Conservation (phyloP, 2,797 vertebrate species). For the Melanitta fusca region DNA sequence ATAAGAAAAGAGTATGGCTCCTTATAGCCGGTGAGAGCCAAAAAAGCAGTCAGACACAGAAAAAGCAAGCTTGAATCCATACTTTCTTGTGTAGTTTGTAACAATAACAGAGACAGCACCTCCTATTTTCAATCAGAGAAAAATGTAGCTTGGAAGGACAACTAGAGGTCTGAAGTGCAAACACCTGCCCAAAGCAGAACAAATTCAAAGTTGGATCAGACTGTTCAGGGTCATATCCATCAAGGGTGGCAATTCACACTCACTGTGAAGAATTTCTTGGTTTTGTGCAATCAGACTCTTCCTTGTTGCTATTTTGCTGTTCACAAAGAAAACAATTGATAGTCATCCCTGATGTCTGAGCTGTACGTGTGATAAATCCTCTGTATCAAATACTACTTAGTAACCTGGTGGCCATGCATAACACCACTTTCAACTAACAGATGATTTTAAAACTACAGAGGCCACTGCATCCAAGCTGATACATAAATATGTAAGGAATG, state of each 20-base stretch:
- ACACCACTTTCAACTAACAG: not conserved
- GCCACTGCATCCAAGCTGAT: not conserved
- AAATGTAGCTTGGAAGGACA: not conserved
- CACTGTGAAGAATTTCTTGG: not conserved
- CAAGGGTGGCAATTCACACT: not conserved
- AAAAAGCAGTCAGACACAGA: not conserved
- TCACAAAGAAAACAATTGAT: not conserved
- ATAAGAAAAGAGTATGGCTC: not conserved
- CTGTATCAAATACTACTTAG: not conserved
- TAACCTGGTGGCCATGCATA: not conserved
- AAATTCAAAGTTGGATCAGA: not conserved
- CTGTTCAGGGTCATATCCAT: not conserved
- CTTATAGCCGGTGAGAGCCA: not conserved
- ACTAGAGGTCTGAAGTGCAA: not conserved
- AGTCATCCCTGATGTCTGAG: not conserved
- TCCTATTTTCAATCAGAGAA: not conserved
- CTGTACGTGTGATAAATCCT: not conserved
- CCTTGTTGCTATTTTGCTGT: not conserved
- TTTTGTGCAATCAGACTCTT: not conserved
- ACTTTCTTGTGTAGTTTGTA: not conserved
- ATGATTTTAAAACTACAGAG: not conserved
- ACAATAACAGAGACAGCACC: not conserved
- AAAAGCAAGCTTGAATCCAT: accelerated
- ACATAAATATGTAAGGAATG: not conserved
- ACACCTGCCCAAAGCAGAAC: not conserved